Evolutionary conservation across 2,888 invertebrate species (phyloP), one percentile per base, ranked within the genome.

Genomic region (Drosophila picticornis): DNA sequence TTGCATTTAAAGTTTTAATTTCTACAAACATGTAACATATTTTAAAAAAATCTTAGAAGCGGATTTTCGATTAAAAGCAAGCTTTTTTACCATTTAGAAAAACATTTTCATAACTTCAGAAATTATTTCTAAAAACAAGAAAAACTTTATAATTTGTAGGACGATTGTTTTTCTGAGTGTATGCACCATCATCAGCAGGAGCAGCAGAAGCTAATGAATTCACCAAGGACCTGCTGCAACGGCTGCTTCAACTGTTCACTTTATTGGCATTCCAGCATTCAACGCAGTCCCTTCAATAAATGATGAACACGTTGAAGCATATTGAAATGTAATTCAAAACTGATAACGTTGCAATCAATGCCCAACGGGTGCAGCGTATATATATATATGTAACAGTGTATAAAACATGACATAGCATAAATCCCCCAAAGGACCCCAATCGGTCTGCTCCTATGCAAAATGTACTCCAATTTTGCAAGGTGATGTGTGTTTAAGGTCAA

Each of bases 321-420:
- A 84, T 87, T 85, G 83, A 87, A 85, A 87, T 84, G 75, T 87
- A 81, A 84, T 85, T 85, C 84, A 87, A 83, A 87, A 87, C 85
- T 72, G 51, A 62, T 62, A 64, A 48, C 69, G 71, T 66, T 67
- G 53, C 60, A 77, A 64, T 70, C 65, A 68, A 38, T 69, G 70
- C 66, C 61, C 51, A 48, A 36, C 43, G 68, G 56, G 51, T 56
- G 67, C 55, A 38, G n/a, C 43, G 32, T 36, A 46, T 27, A 62
- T 59, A 36, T 48, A 36, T 62, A 60, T 50, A 2, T 40, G 4
- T n/a, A 22, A 11, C n/a, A 11, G 46, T 22, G 46, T 16, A 46
- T 4, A 46, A 7, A 46, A 7, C 46, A 46, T 46, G 46, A 46
- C 46, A 25, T 25, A 25, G 4, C 9, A 9, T 4, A 25, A 9